Base-by-base conservation (phyloP, 2,888 invertebrate genomes). In the Hemistola chrysoprasaria region DNA sequence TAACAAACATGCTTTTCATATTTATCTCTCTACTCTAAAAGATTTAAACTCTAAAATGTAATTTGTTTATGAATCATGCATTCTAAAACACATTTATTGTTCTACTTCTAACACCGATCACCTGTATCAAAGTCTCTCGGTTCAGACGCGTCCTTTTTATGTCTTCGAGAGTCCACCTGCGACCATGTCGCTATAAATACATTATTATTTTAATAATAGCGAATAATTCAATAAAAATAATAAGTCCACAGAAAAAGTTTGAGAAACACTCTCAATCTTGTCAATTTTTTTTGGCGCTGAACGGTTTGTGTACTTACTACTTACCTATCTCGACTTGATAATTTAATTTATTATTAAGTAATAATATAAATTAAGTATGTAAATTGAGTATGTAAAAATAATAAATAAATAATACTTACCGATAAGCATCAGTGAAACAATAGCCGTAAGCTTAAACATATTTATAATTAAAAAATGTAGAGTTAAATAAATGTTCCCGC, bases 361-460 rank as follows among this genome's bases (percentile, higher is more conserved):
- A 8, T 2, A 22, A n/a, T 31, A 22, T 29, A 22, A 22, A 9
- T 7, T 5, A 31, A 10, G n/a, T n/a, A n/a, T n/a, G n/a, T n/a
- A n/a, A n/a, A n/a, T n/a, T n/a, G n/a, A n/a, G n/a, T n/a, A n/a
- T n/a, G n/a, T 9, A 32, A 34, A 39, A 32, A 29, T 24, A 33
- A 41, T 28, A 28, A 34, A 42, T 20, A 33, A 35, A 37, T 22
- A n/a, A n/a, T 6, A 74, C 84, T 85, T 62, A 86, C 86, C 85
- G 29, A 86, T 77, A 20, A 85, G 68, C 71, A 85, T 62, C n/a
- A 86, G 51, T 1, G 83, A 82, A 8, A 84, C 62, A 0, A 85
- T 59, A 1, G 78, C 78, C 0, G 78, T 70, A 6, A 86, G 53
- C 48, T 86, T 86, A 34, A 83, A 70, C 86, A 86, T 86, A 53